These are phyloP conservation scores for Chloroceryle amazona DNA, from an alignment of 2,797 vertebrate species.

Conservation along the genomic window DNA sequence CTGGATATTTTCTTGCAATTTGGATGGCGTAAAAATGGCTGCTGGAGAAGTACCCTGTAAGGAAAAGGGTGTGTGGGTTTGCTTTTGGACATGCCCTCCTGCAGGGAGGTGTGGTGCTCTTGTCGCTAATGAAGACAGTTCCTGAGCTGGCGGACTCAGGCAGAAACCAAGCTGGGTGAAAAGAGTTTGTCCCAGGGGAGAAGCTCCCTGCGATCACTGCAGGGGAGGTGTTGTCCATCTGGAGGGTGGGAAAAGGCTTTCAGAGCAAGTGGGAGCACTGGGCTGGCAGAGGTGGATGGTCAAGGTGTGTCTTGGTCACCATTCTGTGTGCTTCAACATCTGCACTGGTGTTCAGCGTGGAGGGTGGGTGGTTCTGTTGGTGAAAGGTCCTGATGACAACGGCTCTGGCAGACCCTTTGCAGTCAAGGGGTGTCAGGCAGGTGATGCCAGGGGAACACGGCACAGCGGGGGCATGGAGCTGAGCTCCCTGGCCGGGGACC, in stretches of 20 bases:
- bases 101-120: neutral
- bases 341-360: neutral
- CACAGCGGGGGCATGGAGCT: accelerated
- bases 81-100: neutral
- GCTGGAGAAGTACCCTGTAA: neutral
- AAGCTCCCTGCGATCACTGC: neutral
- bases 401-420: neutral
- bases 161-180: neutral
- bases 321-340: neutral
- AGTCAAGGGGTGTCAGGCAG: neutral
- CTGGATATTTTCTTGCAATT: neutral
- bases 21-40: neutral
- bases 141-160: accelerated
- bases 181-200: neutral
- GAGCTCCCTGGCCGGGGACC: neutral
- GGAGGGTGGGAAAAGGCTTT: neutral
- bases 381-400: neutral
- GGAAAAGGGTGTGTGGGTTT: neutral
- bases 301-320: accelerated
- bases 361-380: neutral
- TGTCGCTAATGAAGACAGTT: accelerated
- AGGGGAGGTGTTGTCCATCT: neutral
- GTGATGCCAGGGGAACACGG: neutral
- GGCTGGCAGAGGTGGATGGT: neutral
- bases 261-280: neutral